Conservation (phyloP, 2,888 invertebrate genomes). For the Selenia dentaria region DNA sequence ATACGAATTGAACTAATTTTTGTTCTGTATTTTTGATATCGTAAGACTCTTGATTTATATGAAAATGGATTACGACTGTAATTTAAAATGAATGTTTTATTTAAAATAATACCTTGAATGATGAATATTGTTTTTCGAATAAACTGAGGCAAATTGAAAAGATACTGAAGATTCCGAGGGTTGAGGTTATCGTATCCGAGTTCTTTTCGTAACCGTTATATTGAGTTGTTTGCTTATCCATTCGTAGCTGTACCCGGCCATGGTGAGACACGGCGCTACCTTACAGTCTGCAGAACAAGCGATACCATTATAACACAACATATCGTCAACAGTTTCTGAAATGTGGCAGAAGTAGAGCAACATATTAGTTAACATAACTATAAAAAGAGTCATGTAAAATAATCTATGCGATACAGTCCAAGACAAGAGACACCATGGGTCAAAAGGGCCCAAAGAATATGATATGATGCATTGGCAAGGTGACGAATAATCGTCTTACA, state of each 20-base stretch:
- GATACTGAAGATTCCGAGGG: conserved; percentile 18
- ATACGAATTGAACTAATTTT: no score
- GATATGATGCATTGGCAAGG: no score
- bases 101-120: conserved; percentile 31
- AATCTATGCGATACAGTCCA: no score
- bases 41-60: no score
- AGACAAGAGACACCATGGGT: no score
- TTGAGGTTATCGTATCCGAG: conserved; percentile 16
- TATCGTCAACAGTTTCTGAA: conserved; percentile 1
- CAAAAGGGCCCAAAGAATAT: no score
- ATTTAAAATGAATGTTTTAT: conserved; percentile 4
- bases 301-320: conserved; percentile 49
- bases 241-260: conserved; percentile 32
- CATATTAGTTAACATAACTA: no score
- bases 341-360: no score
- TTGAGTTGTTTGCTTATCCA: conserved; percentile 18
- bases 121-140: conserved; percentile 20
- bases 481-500: no score
- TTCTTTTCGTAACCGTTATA: conserved; percentile 12
- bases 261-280: conserved; percentile 40
- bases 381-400: no score
- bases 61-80: no score
- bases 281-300: conserved; percentile 65
- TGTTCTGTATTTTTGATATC: no score
- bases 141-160: conserved; percentile 18